Base-by-base conservation (phyloP, 2,797 vertebrate species). In the Botia almorhae region DNA sequence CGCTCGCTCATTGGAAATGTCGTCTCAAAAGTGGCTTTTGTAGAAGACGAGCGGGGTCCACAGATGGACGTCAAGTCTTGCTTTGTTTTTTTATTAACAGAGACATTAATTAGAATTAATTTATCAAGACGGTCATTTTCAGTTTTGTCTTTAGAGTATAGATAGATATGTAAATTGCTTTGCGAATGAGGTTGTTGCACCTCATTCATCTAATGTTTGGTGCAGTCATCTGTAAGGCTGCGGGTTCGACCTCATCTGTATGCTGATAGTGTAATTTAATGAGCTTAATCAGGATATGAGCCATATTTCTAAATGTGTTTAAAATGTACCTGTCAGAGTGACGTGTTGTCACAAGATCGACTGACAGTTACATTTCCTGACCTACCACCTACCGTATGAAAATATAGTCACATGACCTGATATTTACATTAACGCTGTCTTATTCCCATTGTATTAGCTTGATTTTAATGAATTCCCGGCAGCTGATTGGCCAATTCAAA, bases 1-100 rank as follows among this genome's bases (percentile, higher is more conserved):
- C 78, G 85, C 76, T 67, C 29, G 29, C 77, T 72, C 58, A 65
- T 39, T 79, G 77, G 19, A 79, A 79, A 72, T 79, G 77, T 19
- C 86, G 85, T 89, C 87, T 87, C 76, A 91, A 92, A 91, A 84
- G 87, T 85, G 82, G 83, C 87, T 82, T 64, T 74, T 1, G 60
- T 73, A 77, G 83, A 67, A 36, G 70, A 70, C 36, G 33, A 58
- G 63, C 16, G 16, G 55, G 58, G 19, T 73, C 43, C 16, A 12
- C 7, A 8, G 36, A 55, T 67, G 58, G 43, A 65, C 16, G 48
- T 21, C 4, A 29, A 64, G 7, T 16, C 23, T 33, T 21, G 50
- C 43, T 51, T 63, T 17, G 11, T 19, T 19, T 65, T 72, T 65
- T 72, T 16, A 26, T 72, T n/a, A 51, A 51, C 43, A 61, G 14